Percentiles rank a stretch among this genome's conserved stretches.
Conservation (phyloP, 2,797 vertebrate genomes). For the Chelmon rostratus region DNA sequence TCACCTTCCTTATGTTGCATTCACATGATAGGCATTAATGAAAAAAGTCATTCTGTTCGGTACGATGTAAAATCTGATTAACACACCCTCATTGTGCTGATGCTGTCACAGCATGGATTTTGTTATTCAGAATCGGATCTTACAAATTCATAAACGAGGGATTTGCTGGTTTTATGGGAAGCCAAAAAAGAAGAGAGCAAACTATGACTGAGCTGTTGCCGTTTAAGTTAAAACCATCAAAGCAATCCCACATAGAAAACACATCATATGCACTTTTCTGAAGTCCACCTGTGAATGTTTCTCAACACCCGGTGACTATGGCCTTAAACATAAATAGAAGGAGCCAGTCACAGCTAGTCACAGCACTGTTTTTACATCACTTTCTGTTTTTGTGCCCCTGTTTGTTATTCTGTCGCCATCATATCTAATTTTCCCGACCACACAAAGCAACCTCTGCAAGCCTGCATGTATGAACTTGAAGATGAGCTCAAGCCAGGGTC, state of each 20-base stretch:
- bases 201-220: neutral
- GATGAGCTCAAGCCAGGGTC: slow-evolving; percentile 14
- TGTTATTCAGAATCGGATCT: slow-evolving; percentile 20
- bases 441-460: slow-evolving; percentile 21
- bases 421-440: neutral
- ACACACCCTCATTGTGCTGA: slow-evolving; percentile 54
- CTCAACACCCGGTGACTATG: neutral
- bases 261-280: slow-evolving; percentile 1
- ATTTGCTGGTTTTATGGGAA: slow-evolving; percentile 22
- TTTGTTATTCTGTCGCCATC: slow-evolving; percentile 19
- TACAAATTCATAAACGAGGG: slow-evolving; percentile 30
- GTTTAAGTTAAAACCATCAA: neutral
- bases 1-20: slow-evolving; percentile 77
- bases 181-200: neutral
- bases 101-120: slow-evolving; percentile 42
- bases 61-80: slow-evolving; percentile 62
- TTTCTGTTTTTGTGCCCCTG: slow-evolving; percentile 2
- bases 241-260: neutral
- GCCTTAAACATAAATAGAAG: neutral
- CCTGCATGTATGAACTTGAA: slow-evolving; percentile 60
- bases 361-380: neutral
- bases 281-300: neutral
- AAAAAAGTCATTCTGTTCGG: slow-evolving; percentile 69
- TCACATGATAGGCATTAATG: slow-evolving; percentile 72
- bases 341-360: neutral